Evolutionary conservation across 64 coral and sea anemone genomes (phyloP).

Genomic region (Pocillopora damicornis): DNA sequence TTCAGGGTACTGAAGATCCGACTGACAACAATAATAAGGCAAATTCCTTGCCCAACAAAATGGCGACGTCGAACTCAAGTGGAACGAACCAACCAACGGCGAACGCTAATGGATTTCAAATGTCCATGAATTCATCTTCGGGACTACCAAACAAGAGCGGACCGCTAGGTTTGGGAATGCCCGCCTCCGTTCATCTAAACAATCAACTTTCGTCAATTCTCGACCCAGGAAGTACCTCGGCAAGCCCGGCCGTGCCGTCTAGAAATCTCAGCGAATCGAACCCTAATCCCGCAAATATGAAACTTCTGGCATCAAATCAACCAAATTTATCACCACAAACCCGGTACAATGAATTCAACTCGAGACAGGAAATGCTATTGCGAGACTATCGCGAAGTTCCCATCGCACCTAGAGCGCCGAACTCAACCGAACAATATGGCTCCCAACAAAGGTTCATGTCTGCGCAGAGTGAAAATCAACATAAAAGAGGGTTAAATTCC

Average conservation of each 20-base stretch:
- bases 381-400: slow-evolving; percentile 54
- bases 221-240: slow-evolving; percentile 43
- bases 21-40: slow-evolving; percentile 67
- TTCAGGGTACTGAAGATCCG: slow-evolving; percentile 36
- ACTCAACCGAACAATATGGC: slow-evolving; percentile 66
- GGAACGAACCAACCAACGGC: slow-evolving; percentile 38
- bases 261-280: slow-evolving; percentile 38
- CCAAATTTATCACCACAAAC: slow-evolving; percentile 32
- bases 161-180: slow-evolving; percentile 18
- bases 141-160: slow-evolving; percentile 47
- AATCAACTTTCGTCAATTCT: slow-evolving; percentile 52
- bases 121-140: slow-evolving; percentile 46
- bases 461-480: slow-evolving; percentile 59
- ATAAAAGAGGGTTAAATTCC: slow-evolving; percentile 63
- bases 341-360: slow-evolving; percentile 50
- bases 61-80: slow-evolving; percentile 60
- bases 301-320: slow-evolving; percentile 45
- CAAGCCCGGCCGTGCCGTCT: slow-evolving; percentile 30
- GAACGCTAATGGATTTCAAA: slow-evolving; percentile 62
- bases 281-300: slow-evolving; percentile 35
- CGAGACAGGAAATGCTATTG: slow-evolving; percentile 60
- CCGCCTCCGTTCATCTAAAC: slow-evolving; percentile 32
- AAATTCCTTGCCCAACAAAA: slow-evolving; percentile 66
- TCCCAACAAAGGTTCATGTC: slow-evolving; percentile 71
- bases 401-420: slow-evolving; percentile 64